Conservation (phyloP, 2,888 invertebrate genomes). For the Adela reaumurella region DNA sequence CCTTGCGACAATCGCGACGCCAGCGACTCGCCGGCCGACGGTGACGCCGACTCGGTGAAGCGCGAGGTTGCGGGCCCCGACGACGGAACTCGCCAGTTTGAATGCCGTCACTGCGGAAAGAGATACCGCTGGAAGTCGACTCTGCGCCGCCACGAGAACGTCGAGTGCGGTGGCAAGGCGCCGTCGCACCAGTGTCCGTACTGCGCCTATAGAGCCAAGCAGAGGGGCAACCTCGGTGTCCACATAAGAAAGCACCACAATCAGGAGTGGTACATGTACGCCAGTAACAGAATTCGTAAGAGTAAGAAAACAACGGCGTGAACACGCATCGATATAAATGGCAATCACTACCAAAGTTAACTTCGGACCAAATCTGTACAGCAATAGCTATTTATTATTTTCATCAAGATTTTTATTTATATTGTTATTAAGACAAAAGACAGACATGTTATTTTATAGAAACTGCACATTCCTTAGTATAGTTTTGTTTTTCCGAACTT, state of each 20-base stretch:
- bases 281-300: constrained; percentile 44
- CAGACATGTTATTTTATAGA: constrained; percentile 19
- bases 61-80: constrained; percentile 34
- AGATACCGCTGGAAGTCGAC: constrained; percentile 85
- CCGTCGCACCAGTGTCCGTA: constrained; percentile 78
- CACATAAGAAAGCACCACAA: constrained; percentile 77
- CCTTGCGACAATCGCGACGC: constrained; percentile 15
- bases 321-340: constrained; percentile 5
- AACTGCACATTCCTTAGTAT: constrained; percentile 47
- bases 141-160: constrained; percentile 76
- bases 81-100: constrained; percentile 62
- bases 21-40: constrained; percentile 10
- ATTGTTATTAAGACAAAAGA: constrained; percentile 3
- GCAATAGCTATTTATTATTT: constrained; percentile 41
- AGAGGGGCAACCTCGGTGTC: constrained; percentile 77
- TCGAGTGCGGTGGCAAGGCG: constrained; percentile 80
- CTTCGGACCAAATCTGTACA: constrained; percentile 52
- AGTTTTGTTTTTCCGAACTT: constrained; percentile 37
- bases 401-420: background rate
- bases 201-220: constrained; percentile 75
- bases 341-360: constrained; percentile 45
- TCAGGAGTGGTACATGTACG: constrained; percentile 50
- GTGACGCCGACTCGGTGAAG: constrained; percentile 25
- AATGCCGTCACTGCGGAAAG: constrained; percentile 81
- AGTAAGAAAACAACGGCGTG: constrained; percentile 38